phyloP scores from a whole-genome alignment of 2,113 vertebrate genomes.

The Oenanthe oenanthe region DNA sequence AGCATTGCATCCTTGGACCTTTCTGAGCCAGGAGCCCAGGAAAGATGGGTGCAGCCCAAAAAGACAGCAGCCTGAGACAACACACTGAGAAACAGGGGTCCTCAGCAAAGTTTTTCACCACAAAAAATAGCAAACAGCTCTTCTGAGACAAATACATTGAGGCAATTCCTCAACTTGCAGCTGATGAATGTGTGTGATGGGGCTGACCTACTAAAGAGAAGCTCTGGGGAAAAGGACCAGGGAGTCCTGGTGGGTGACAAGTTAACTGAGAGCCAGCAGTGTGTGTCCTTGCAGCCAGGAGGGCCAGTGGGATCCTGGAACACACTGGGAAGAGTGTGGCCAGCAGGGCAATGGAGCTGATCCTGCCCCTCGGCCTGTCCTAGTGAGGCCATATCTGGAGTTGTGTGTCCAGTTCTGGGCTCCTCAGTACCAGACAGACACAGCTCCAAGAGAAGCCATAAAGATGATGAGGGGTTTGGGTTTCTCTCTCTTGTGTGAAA shows the following conservation, averaged over 20 bases:
- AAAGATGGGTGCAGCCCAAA: not conserved
- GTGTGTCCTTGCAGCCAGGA: not conserved
- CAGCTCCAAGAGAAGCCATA: not conserved
- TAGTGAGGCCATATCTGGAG: not conserved
- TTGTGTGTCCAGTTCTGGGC: not conserved
- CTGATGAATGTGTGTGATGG: not conserved
- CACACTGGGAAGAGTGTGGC: rapidly evolving
- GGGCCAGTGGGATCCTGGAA: not conserved
- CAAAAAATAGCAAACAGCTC: not conserved
- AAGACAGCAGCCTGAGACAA: not conserved
- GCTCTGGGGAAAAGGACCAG: not conserved
- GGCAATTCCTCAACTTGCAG: not conserved
- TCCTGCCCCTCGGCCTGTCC: not conserved
- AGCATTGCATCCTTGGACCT: not conserved
- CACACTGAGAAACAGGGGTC: not conserved
- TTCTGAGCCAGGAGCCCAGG: not conserved
- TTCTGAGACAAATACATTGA: not conserved
- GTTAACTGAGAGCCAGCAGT: too few relatives aligned
- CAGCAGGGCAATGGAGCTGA: not conserved
- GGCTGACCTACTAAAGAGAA: not conserved
- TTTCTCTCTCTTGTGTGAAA: not conserved
- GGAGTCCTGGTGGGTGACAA: not conserved
- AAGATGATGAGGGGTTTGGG: not conserved
- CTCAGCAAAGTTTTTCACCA: not conserved
- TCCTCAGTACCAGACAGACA: not conserved